Conservation (phyloP, 2,888 invertebrate genomes). For the Drosophila antonietae region DNA sequence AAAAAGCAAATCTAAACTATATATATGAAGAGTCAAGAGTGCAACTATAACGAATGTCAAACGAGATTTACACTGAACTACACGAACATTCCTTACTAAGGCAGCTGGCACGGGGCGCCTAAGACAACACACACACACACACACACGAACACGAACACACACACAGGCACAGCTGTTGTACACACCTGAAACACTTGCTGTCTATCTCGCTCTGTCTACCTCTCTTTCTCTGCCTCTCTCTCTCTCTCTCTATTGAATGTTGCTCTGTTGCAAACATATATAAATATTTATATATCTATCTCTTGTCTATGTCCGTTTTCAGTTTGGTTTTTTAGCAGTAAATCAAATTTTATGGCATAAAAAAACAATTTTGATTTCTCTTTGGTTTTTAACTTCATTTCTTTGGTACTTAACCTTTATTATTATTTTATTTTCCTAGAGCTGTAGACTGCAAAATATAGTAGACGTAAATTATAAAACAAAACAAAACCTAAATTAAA, state of each 20-base stretch:
- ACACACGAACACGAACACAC: not conserved
- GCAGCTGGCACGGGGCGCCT: conserved; percentile 62
- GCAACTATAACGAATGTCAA: not conserved
- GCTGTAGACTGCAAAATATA: conserved; percentile 53
- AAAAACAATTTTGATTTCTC: not conserved
- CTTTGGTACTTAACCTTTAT: not conserved
- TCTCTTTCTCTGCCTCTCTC: not conserved
- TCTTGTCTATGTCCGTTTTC: conserved; percentile 23
- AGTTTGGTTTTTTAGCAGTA: conserved; percentile 10
- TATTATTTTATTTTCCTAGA: conserved; percentile 34
- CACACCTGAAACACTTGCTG: conserved; percentile 45
- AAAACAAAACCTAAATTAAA: conserved; percentile 63
- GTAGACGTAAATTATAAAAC: conserved; percentile 43
- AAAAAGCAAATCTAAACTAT: conserved; percentile 13
- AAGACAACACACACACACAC: conserved; percentile 5
- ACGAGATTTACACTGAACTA: conserved; percentile 35
- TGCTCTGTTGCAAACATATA: conserved; percentile 41
- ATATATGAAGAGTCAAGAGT: conserved; percentile 5
- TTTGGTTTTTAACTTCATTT: not conserved
- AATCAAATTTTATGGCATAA: conserved; percentile 4
- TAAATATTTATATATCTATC: conserved; percentile 12
- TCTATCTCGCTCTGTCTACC: conserved; percentile 62
- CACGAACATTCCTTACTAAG: conserved; percentile 30
- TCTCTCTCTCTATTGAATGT: conserved; percentile 64
- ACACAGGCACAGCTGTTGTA: conserved; percentile 5